Base-by-base conservation (phyloP, 2,888 invertebrate species). In the Leptinotarsa haldemani region DNA sequence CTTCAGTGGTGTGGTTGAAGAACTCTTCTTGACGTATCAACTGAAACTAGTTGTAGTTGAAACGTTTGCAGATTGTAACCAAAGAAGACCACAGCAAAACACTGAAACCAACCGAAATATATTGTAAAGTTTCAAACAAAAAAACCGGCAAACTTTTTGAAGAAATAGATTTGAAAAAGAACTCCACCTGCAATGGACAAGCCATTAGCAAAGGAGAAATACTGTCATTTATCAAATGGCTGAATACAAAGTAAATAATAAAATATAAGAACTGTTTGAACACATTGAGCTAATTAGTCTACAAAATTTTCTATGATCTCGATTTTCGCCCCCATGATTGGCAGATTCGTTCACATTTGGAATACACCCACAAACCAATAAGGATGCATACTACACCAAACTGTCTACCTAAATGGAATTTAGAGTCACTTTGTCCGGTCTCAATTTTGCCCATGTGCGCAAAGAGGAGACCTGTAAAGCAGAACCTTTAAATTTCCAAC, bases 401-500 rank as follows among this genome's bases (percentile, higher is more conserved):
- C 64, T 68, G 74, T 67, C 74, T 74, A 74, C 80, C 80, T 74
- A 82, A 82, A 83, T 80, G 80, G 79, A 83, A 83, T 83, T 83
- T 82, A 77, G 82, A 80, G 74, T 77, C 74, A 77, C 78, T 78
- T 77, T 79, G 73, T 72, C 80, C 82, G 85, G 87, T 90, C 90
- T 90, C 93, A 91, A 92, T 91, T 93, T 93, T 92, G 92, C 92
- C 91, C 91, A 79, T 91, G 82, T 90, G 92, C 94, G 92, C 94
- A 94, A 94, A 94, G 94, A 94, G 94, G 94, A 94, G 94, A 94
- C 93, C 94, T 94, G 94, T 92, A 91, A 93, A 90, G 90, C 91
- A 88, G 50, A 87, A 88, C 87, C 82, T 86, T 74, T 77, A 80
- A 81, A 82, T 83, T 77, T 77, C 78, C 82, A 82, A 80, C 81